These are phyloP conservation scores for Calosoma granatense DNA, from an alignment of 1,140 invertebrate genomes.

Conservation along the genomic window DNA sequence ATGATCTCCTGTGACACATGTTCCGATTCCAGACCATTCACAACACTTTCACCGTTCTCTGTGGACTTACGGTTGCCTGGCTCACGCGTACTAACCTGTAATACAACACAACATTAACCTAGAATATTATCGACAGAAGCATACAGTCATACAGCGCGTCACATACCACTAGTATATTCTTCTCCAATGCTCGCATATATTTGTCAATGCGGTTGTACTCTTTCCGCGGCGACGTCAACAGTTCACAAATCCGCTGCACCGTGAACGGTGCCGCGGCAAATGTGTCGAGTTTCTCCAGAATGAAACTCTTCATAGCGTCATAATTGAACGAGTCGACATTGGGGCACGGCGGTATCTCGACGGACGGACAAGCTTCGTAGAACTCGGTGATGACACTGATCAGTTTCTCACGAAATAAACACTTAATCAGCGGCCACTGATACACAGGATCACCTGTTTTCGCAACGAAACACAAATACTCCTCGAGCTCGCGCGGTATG, in stretches of 20 bases:
- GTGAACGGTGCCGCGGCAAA: conserved; percentile 90
- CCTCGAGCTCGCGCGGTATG: conserved; percentile 82
- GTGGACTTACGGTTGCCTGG: conserved; percentile 52
- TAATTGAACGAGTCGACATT: conserved; percentile 89
- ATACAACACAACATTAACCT: not conserved
- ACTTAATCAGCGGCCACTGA: conserved; percentile 82
- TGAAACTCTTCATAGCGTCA: conserved; percentile 74
- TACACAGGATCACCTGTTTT: conserved; percentile 90
- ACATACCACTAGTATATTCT: conserved; percentile 82
- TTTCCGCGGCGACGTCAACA: conserved; percentile 80
- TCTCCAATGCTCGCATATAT: conserved; percentile 89
- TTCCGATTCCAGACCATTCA: conserved; percentile 40
- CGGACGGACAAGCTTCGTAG: conserved; percentile 61
- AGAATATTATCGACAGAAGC: not conserved
- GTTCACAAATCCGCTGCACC: conserved; percentile 88
- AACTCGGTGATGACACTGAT: conserved; percentile 79
- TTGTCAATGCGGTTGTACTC: conserved; percentile 94
- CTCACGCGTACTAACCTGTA: conserved; percentile 66
- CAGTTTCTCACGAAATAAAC: conserved; percentile 78
- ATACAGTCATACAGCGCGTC: not conserved
- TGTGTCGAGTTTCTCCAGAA: conserved; percentile 73
- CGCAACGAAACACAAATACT: conserved; percentile 82
- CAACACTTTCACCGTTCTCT: conserved; percentile 54
- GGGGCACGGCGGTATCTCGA: conserved; percentile 64
- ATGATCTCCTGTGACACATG: conserved; percentile 40